Conservation (phyloP, 2,797 vertebrate species). For the Euthynnus affinis region DNA sequence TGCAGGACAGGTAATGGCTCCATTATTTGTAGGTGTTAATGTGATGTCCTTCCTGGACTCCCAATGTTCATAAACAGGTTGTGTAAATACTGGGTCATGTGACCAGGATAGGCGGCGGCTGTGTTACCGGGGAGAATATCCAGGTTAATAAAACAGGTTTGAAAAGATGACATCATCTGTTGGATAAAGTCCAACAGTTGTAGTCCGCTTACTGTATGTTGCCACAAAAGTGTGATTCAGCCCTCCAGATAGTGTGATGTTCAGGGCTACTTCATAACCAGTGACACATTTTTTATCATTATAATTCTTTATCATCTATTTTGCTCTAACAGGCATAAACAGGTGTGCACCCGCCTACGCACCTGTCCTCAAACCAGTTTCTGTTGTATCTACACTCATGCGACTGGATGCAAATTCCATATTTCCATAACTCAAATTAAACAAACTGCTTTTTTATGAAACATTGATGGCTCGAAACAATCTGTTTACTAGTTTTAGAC, state of each 20-base stretch:
- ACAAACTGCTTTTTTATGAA: slow-evolving; percentile 71
- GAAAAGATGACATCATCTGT: slow-evolving; percentile 76
- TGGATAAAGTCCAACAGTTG: slow-evolving; percentile 55
- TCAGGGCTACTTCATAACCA: background rate
- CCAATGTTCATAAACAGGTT: slow-evolving; percentile 75
- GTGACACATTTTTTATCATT: background rate
- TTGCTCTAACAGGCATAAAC: background rate
- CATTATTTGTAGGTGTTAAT: slow-evolving; percentile 14
- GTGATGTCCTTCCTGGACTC: slow-evolving; percentile 49
- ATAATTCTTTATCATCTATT: slow-evolving; percentile 19
- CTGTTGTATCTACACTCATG: slow-evolving; percentile 45
- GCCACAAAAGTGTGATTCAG: background rate
- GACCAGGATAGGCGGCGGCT: slow-evolving; percentile 72
- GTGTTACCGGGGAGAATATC: slow-evolving; percentile 62
- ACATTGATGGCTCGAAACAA: background rate
- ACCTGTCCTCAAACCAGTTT: slow-evolving; percentile 62
- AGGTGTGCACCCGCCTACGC: slow-evolving; percentile 28
- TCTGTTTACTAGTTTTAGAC: background rate
- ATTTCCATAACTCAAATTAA: slow-evolving; percentile 87
- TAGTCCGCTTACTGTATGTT: slow-evolving; percentile 9
- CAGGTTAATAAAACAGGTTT: slow-evolving; percentile 64
- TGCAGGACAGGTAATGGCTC: slow-evolving; percentile 20
- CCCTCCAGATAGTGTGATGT: slow-evolving; percentile 2
- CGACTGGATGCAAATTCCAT: slow-evolving; percentile 83
- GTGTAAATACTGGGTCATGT: slow-evolving; percentile 84